Percentiles rank a stretch among this genome's conserved stretches.
Evolutionary conservation across 2,888 invertebrate species (phyloP).

Genomic region (Ophioninae sp.): DNA sequence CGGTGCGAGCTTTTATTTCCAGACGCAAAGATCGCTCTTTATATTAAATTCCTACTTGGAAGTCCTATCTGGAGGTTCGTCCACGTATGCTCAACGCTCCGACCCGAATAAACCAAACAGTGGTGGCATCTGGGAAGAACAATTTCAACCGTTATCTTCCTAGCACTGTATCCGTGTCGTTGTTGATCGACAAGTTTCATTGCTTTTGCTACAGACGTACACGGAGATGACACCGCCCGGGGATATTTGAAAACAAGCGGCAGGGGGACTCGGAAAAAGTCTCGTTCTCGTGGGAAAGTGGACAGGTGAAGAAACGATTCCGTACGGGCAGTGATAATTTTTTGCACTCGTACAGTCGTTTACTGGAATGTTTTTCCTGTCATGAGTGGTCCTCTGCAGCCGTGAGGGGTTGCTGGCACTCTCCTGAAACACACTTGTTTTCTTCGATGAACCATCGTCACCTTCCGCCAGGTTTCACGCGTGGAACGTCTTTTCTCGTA

Average conservation of each 20-base stretch:
- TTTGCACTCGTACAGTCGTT: not conserved
- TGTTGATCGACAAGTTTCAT: not conserved
- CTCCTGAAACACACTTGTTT: not conserved
- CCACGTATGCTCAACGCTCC: not conserved
- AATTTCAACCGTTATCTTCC: not conserved
- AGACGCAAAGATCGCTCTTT: not conserved
- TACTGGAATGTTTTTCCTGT: not conserved
- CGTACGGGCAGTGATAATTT: not conserved
- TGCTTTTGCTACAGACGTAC: slow-evolving; percentile 14
- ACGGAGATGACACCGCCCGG: not conserved
- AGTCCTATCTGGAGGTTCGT: not conserved
- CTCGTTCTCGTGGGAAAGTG: slow-evolving; percentile 27
- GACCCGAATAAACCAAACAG: not conserved
- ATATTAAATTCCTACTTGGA: not conserved
- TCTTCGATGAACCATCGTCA: not conserved
- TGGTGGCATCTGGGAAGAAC: not conserved
- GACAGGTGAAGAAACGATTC: slow-evolving; percentile 27
- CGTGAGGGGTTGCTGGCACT: not conserved
- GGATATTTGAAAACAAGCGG: slow-evolving; percentile 3
- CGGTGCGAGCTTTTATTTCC: not conserved
- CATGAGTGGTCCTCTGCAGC: not conserved
- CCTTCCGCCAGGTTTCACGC: too few relatives aligned
- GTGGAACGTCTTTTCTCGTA: too few relatives aligned
- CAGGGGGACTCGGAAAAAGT: not conserved
- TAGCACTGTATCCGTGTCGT: not conserved